Base-by-base conservation (phyloP, 2,797 vertebrate species). In the Anabas testudineus region DNA sequence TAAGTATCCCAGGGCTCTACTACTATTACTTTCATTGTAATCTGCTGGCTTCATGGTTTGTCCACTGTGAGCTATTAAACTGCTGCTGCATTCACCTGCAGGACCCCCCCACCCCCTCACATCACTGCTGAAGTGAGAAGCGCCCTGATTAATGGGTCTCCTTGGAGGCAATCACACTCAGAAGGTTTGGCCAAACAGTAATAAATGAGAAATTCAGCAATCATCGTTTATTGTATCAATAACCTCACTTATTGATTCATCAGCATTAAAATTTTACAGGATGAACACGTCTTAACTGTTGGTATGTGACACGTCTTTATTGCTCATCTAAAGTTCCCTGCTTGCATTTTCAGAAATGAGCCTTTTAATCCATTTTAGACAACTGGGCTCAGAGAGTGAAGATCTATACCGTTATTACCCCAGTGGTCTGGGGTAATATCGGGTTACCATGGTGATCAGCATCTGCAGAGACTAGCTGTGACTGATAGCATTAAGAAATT, bases 111-210 rank as follows among this genome's bases (percentile, higher is more conserved):
- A 66, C 76, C 63, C 66, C 71, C 41, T 67, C 71, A 71, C 75
- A 85, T 85, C 84, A 67, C 48, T 78, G 82, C 82, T 76, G 88
- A 90, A 85, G 81, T 74, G 67, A 72, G 80, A 86, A 30, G 76
- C 63, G 74, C 36, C 71, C 70, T 90, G 91, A 93, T 92, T 91
- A 92, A 93, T 89, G 83, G 68, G 54, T 87, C 71, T 71, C 76
- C 67, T 49, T 54, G 57, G 67, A 82, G 85, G 85, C 87, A 87
- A 88, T 88, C 83, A 66, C 76, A 68, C 43, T 75, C 74, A 85
- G 67, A 82, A 59, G 74, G 70, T 62, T 80, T 59, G 63, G 52
- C 67, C 69, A 65, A 85, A 87, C 55, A 54, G 56, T 71, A 81
- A 76, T 76, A 88, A 90, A 87, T 82, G 63, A 74, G 76, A 77